These are phyloP conservation scores for Sarcophaga subvicina DNA, from an alignment of 2,888 invertebrate genomes.

Conservation along the genomic window DNA sequence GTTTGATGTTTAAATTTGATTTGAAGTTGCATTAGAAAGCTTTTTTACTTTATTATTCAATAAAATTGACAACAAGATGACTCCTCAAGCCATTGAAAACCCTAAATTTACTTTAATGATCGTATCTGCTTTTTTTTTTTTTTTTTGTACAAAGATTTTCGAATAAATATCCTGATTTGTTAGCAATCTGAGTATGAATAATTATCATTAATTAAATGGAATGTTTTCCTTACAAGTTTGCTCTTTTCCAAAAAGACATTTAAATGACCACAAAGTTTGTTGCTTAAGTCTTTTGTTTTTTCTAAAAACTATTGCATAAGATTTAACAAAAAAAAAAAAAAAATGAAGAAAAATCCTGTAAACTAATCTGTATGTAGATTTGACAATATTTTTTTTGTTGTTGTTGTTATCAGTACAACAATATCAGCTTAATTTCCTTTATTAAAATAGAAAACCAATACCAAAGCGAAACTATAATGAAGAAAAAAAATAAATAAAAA, in stretches of 20 bases:
- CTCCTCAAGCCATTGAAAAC: too few relatives aligned
- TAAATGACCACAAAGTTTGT: constrained; percentile 32
- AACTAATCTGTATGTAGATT: too few relatives aligned
- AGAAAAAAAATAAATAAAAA: constrained; percentile 25
- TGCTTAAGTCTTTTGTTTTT: constrained; percentile 29
- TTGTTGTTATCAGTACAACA: constrained; percentile 48
- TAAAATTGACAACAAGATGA: too few relatives aligned
- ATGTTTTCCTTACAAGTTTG: neutral
- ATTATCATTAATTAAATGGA: constrained; percentile 29
- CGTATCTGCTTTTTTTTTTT: too few relatives aligned
- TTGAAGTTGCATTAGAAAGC: too few relatives aligned
- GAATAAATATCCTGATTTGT: too few relatives aligned
- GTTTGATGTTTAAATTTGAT: too few relatives aligned
- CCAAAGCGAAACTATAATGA: neutral
- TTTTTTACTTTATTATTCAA: too few relatives aligned
- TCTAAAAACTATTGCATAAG: constrained; percentile 43
- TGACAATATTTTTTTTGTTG: too few relatives aligned
- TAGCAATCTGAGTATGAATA: too few relatives aligned
- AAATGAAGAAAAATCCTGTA: neutral
- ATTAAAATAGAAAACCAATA: constrained; percentile 25
- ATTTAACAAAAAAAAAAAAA: constrained; percentile 21
- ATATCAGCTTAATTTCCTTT: constrained; percentile 58
- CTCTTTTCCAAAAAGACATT: neutral
- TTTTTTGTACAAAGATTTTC: too few relatives aligned
- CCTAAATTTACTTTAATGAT: too few relatives aligned